Base-by-base conservation (phyloP, 1,140 invertebrate genomes). In the Tetranychus cinnabarinus region DNA sequence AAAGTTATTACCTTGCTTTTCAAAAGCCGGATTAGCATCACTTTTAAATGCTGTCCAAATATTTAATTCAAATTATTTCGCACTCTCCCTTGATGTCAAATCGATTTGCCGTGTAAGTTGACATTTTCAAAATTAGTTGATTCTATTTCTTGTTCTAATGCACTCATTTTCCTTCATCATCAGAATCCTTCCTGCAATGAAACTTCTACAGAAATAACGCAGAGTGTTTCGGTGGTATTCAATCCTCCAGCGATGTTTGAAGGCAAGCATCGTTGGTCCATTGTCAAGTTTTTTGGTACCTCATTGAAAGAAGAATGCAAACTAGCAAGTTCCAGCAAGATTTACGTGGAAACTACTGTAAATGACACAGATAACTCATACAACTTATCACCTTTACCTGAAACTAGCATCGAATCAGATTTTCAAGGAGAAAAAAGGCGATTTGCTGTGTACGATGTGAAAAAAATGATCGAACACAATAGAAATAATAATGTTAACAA, bases 31-130 rank as follows among this genome's bases (percentile, higher is more conserved):
- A 34, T 75, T 96, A 62, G 81, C 86, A 34, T 82, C 83, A 1
- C 73, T 97, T 35, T 75, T 96, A n/a, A 90, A 91, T 71, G 86
- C 91, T 13, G 83, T 83, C 57, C 80, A 84, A 67, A 82, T 97
- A 58, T 88, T 95, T 70, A 90, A 91, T 69, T 86, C 88, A 23
- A 83, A 87, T 69, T 96, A 92, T 72, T 88, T 95, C 75, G 93
- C 89, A 0, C 74, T 93, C 54, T 84, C 82, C 54, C 73, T 97
- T 56, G 82, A 91, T 77, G 79, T 93, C 56, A 78, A 86, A 62
- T 82, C 81, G 55, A 75, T 87, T 56, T 93, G 88, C 75, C 70
- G 73, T 66, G 77, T 78, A 69, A 72, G 70, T 68, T 60, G 47
- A 33, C 34, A 60, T 57, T 57, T 57, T 23, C 50, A 52, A 8